Evolutionary conservation across 2,113 vertebrate species (phyloP).

Genomic region (Proterorhinus semilunaris): DNA sequence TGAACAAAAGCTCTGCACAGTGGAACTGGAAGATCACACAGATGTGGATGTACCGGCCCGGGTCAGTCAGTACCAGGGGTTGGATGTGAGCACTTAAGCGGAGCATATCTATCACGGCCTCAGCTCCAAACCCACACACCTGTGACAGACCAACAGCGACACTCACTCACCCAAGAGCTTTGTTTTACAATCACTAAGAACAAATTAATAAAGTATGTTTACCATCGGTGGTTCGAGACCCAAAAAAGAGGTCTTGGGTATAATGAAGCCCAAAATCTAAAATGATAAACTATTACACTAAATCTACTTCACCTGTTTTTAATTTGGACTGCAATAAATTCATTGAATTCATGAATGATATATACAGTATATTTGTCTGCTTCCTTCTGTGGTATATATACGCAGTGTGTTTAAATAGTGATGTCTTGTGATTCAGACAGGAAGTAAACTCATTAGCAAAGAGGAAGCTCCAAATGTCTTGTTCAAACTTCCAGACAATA

Average conservation of each 20-base stretch:
- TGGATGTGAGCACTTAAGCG: conserved; percentile 39
- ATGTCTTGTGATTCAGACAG: conserved; percentile 1
- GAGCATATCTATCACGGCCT: conserved; percentile 52
- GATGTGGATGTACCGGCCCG: conserved; percentile 29
- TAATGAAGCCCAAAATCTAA: no score
- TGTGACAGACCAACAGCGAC: background rate
- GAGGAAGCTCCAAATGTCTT: conserved; percentile 23
- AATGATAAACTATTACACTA: no score
- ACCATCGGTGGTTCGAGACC: no score
- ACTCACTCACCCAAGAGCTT: background rate
- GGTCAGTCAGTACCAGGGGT: conserved; percentile 39
- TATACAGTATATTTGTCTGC: no score
- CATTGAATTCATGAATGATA: no score
- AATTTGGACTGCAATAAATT: no score
- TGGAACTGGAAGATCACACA: conserved; percentile 20
- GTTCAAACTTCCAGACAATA: background rate
- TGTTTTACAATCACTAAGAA: background rate
- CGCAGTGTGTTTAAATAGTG: background rate
- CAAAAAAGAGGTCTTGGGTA: no score
- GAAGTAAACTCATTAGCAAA: conserved; percentile 34
- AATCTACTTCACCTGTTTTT: no score
- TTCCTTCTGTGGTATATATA: background rate
- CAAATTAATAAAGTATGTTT: no score
- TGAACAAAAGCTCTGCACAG: conserved; percentile 4
- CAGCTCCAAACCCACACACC: conserved; percentile 9